Evolutionary conservation across 2,797 vertebrate genomes (phyloP), one percentile per base, ranked within the genome.

Genomic region (Champsocephalus gunnari): DNA sequence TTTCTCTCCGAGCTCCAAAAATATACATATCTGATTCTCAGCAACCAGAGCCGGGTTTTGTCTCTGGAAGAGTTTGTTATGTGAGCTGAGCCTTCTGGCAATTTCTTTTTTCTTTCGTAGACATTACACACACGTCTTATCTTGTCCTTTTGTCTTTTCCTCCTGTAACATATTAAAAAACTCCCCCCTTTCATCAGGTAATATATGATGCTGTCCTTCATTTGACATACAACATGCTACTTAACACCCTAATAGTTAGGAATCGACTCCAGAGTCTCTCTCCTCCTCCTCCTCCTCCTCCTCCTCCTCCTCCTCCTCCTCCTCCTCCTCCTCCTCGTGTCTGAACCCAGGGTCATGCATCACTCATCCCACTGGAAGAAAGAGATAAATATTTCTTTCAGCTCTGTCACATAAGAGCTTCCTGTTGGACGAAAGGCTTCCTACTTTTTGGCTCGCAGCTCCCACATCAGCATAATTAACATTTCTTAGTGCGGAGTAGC

Each of bases 361-460:
- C 91, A 92, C 87, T 92, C 91, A 92, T 82, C 89, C 41, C 10
- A 57, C 82, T 79, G 79, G 77, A 65, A 87, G 88, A 89, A 66
- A 71, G 87, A 92, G 87, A 90, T 90, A 90, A 92, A 93, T 92
- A 92, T 92, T 92, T 94, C 89, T 94, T 85, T 94, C 92, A 90
- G 83, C 89, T 89, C 83, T 48, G 67, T 89, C 89, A 88, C 90
- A 84, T 85, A 70, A 73, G 68, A 78, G 88, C 90, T 94, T 94
- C 93, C 91, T 92, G 84, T 80, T 51, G 41, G 71, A 81, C 44
- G 64, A 84, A 71, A 48, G 53, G 75, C 89, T 90, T 90, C 89
- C 88, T 88, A 79, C 43, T 81, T 62, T 80, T 69, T 74, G 80
- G 70, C 71, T 73, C 12, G 3, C 41, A 49, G 77, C 70, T 83